A percentile compares a stretch with the other conserved stretches of the same genome.
These are phyloP conservation scores for Troides oblongomaculatus DNA, from an alignment of 2,888 invertebrate species.

Conservation along the genomic window DNA sequence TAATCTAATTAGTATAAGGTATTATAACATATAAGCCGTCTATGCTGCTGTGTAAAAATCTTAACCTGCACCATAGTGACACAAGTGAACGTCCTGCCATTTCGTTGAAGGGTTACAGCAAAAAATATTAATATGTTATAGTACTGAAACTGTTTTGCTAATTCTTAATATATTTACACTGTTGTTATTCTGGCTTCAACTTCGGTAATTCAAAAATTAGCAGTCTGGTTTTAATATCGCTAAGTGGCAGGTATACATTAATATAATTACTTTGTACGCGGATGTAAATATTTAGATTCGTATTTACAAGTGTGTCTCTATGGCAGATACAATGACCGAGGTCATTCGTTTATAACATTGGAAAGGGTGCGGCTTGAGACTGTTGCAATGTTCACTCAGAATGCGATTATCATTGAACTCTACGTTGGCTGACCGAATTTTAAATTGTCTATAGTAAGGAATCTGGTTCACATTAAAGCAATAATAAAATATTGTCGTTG, in stretches of 20 bases:
- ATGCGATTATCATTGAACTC: slow-evolving; percentile 20
- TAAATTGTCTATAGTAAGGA: slow-evolving; percentile 20
- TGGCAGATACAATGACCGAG: slow-evolving; percentile 25
- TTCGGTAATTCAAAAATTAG: neutral
- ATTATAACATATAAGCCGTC: no score
- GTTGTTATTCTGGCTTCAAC: neutral
- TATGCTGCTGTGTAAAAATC: no score
- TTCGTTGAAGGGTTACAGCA: no score
- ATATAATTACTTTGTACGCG: slow-evolving; percentile 2
- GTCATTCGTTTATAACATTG: slow-evolving; percentile 34
- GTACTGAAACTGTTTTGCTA: no score
- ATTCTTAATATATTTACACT: no score
- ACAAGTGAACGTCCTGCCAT: no score
- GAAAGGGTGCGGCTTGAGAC: slow-evolving; percentile 34
- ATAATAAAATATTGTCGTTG: neutral
- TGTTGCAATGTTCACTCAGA: slow-evolving; percentile 24
- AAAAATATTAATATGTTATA: no score
- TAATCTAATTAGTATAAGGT: no score
- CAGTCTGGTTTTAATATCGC: neutral
- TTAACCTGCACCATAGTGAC: no score
- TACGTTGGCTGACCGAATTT: slow-evolving; percentile 25
- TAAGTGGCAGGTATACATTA: neutral
- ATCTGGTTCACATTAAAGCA: neutral
- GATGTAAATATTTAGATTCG: slow-evolving; percentile 19
- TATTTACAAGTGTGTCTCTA: slow-evolving; percentile 7